Base-by-base conservation (phyloP, 1,140 invertebrate genomes). In the Choristoneura fumiferana region DNA sequence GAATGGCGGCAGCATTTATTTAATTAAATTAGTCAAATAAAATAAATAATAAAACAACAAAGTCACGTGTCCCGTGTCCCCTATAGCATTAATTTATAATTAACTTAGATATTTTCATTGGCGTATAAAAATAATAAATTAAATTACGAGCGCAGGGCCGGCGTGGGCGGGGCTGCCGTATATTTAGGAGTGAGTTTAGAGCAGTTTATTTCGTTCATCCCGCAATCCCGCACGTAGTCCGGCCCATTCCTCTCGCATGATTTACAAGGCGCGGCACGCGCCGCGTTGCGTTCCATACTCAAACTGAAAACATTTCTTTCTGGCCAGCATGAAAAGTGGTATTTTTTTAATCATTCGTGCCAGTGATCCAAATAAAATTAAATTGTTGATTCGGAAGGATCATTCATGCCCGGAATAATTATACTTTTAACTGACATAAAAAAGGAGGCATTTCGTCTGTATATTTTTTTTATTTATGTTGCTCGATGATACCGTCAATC, bases 201-300 rank as follows among this genome's bases (percentile, higher is more conserved):
- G 22, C 22, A 29, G 22, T 29, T 29, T 29, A 29, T 29, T 29
- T 29, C 17, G 17, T 15, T 22, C 14, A 17, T 17, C 43, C 43
- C 5, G n/a, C 38, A 29, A 60, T 53, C 57, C 60, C 22, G 54
- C 66, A 69, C 69, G 67, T 69, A 66, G 22, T 37, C 39, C 57
- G 54, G 59, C 39, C 55, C 64, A 57, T 65, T 66, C 56, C 57
- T 61, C 60, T 57, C 53, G 57, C 57, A 70, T 72, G 73, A 76
- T 76, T 76, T 72, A 76, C 56, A 54, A 57, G 37, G 38, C 60
- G 55, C 67, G 69, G 36, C 38, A 38, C 39, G 58, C 39, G 38
- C 33, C 61, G 52, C 36, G 33, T 35, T 6, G 38, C 57, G 37
- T 55, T 57, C 54, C 43, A 52, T 55, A 63, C 60, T 68, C 63